These are phyloP conservation scores for Dryobates pubescens DNA, from an alignment of 2,797 vertebrate species.

Conservation along the genomic window DNA sequence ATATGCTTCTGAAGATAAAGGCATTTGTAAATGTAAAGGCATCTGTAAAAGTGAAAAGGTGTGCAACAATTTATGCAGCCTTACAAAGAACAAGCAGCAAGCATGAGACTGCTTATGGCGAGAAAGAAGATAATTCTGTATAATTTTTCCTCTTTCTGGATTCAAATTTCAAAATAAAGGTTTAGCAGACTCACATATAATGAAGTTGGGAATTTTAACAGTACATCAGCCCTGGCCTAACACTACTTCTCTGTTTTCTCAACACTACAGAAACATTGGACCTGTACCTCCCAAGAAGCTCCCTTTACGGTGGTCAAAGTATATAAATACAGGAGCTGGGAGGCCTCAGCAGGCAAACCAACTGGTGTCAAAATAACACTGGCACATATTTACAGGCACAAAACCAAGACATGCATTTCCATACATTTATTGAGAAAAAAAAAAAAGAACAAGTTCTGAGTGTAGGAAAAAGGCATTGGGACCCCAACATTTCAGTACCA, in stretches of 20 bases:
- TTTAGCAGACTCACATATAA: background rate
- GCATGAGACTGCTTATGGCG: background rate
- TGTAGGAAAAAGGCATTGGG: background rate
- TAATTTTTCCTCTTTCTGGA: background rate
- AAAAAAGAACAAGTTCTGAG: background rate
- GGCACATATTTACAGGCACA: background rate
- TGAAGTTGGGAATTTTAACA: slow-evolving; percentile 17
- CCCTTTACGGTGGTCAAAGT: background rate
- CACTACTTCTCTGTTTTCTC: background rate
- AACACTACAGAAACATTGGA: background rate
- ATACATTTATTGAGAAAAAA: background rate
- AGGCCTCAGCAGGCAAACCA: background rate
- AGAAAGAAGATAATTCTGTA: slow-evolving; percentile 43
- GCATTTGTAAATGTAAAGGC: slow-evolving; percentile 42
- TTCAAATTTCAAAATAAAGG: slow-evolving; percentile 42
- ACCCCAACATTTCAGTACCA: background rate
- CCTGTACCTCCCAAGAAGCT: background rate
- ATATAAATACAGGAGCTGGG: background rate
- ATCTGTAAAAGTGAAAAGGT: slow-evolving; percentile 37
- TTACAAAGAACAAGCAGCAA: slow-evolving; percentile 22
- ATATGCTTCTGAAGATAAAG: slow-evolving; percentile 60
- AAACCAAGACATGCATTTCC: background rate
- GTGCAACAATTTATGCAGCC: slow-evolving; percentile 29
- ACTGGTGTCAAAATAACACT: background rate
- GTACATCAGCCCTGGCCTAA: background rate